These are phyloP conservation scores for Hemibagrus guttatus DNA, from an alignment of 2,797 vertebrate genomes.

Conservation along the genomic window DNA sequence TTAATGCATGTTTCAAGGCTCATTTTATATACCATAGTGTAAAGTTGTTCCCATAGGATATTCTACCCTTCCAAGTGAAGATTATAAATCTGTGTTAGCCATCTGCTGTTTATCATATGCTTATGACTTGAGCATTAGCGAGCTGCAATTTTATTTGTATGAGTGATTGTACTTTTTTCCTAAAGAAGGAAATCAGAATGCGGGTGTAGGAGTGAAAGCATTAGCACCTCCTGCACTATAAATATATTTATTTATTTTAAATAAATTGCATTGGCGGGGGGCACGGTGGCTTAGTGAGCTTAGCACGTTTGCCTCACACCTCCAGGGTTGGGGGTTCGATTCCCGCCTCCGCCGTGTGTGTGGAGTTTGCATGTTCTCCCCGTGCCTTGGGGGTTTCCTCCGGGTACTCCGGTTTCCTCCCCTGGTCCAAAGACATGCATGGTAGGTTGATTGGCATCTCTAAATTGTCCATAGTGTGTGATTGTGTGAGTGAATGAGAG, in stretches of 20 bases:
- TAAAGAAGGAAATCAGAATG: slow-evolving; percentile 24
- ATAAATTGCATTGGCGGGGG: slow-evolving; percentile 36
- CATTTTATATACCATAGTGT: slow-evolving; percentile 3
- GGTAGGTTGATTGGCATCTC: too few relatives aligned
- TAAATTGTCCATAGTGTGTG: too few relatives aligned
- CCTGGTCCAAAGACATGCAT: too few relatives aligned
- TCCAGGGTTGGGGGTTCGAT: too few relatives aligned
- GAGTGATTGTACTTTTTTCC: slow-evolving; percentile 22
- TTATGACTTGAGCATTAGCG: slow-evolving; percentile 21
- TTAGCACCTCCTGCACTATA: slow-evolving; percentile 20
- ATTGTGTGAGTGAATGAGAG: too few relatives aligned
- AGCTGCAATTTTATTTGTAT: slow-evolving; percentile 4
- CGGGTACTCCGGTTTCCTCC: too few relatives aligned
- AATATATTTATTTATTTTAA: slow-evolving; percentile 14
- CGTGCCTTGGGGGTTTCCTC: too few relatives aligned
- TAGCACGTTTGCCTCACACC: too few relatives aligned
- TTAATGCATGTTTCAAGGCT: background rate
- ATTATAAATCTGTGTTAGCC: slow-evolving; percentile 29
- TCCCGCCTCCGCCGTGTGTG: too few relatives aligned
- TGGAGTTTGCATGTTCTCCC: too few relatives aligned
- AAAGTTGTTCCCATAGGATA: slow-evolving; percentile 7
- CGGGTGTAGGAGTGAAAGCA: background rate
- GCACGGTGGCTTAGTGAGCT: too few relatives aligned
- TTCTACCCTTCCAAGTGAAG: slow-evolving; percentile 21
- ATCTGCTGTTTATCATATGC: slow-evolving; percentile 23